These are phyloP conservation scores for Eupithecia abbreviata DNA, from an alignment of 2,888 invertebrate species.

Conservation along the genomic window DNA sequence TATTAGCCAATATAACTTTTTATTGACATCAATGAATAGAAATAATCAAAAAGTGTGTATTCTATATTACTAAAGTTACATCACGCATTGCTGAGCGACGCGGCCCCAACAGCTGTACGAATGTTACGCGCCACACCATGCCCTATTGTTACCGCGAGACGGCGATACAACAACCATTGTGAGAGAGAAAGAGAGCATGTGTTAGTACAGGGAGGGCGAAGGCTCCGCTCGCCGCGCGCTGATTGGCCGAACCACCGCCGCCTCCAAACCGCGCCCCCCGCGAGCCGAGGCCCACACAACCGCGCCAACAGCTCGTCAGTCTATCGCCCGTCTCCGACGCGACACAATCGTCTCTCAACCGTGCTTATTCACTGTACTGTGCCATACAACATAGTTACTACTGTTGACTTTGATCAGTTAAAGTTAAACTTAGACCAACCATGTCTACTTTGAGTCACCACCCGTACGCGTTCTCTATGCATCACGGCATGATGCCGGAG, in stretches of 20 bases:
- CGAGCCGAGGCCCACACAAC: slow-evolving; percentile 63
- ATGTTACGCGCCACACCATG: slow-evolving; percentile 63
- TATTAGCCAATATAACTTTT: slow-evolving; percentile 42
- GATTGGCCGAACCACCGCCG: slow-evolving; percentile 66
- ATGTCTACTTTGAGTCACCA: slow-evolving; percentile 82
- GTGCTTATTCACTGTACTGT: slow-evolving; percentile 74
- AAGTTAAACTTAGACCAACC: slow-evolving; percentile 31
- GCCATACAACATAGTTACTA: slow-evolving; percentile 73
- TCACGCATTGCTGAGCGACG: slow-evolving; percentile 67
- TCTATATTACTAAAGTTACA: slow-evolving; percentile 71
- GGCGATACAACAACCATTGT: slow-evolving; percentile 49
- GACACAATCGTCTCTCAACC: slow-evolving; percentile 71
- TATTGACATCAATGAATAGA: slow-evolving; percentile 54
- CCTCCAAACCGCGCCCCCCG: slow-evolving; percentile 74
- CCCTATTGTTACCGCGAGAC: slow-evolving; percentile 63
- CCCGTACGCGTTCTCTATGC: slow-evolving; percentile 82
- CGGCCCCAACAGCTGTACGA: slow-evolving; percentile 77
- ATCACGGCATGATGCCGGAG: slow-evolving; percentile 78
- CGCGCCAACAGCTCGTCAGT: slow-evolving; percentile 68
- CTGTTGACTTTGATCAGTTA: slow-evolving; percentile 54
- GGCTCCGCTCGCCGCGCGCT: slow-evolving; percentile 60
- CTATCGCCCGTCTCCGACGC: slow-evolving; percentile 77
- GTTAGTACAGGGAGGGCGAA: slow-evolving; percentile 69
- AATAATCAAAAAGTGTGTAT: slow-evolving; percentile 55
- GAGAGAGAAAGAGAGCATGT: slow-evolving; percentile 55